These are phyloP conservation scores for Erpornis zantholeuca DNA, from an alignment of 2,113 vertebrate species.

Conservation along the genomic window DNA sequence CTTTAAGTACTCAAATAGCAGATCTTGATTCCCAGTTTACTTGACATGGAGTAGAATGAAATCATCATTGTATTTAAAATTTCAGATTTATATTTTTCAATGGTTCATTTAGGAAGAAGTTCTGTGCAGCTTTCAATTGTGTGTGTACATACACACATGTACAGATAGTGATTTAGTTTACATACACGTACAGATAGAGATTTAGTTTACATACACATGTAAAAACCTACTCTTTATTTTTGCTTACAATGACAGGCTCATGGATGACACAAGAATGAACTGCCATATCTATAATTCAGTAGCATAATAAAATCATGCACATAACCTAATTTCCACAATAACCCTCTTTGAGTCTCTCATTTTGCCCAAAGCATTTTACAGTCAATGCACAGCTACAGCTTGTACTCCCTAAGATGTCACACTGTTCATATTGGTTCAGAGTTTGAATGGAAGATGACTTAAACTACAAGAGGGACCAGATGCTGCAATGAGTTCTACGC, in stretches of 20 bases:
- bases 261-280: neutral
- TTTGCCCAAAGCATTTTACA: conserved; percentile 30
- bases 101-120: neutral
- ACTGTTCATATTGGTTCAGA: conserved; percentile 8
- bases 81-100: neutral
- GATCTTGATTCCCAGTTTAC: neutral
- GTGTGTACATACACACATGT: neutral
- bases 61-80: neutral
- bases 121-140: neutral
- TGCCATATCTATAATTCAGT: neutral
- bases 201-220: neutral
- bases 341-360: neutral
- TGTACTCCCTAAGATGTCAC: conserved; percentile 24
- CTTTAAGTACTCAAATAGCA: neutral
- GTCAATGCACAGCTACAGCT: neutral
- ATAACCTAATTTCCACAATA: conserved; percentile 14
- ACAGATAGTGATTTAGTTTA: neutral
- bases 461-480: neutral
- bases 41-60: neutral
- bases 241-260: neutral
- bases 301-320: conserved; percentile 4
- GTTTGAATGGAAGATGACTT: conserved; percentile 37
- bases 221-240: neutral
- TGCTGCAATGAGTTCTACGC: neutral
- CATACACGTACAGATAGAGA: neutral